Evolutionary conservation across 2,113 vertebrate species (phyloP), one percentile per base, ranked within the genome.

Genomic region (Urocolius indicus): DNA sequence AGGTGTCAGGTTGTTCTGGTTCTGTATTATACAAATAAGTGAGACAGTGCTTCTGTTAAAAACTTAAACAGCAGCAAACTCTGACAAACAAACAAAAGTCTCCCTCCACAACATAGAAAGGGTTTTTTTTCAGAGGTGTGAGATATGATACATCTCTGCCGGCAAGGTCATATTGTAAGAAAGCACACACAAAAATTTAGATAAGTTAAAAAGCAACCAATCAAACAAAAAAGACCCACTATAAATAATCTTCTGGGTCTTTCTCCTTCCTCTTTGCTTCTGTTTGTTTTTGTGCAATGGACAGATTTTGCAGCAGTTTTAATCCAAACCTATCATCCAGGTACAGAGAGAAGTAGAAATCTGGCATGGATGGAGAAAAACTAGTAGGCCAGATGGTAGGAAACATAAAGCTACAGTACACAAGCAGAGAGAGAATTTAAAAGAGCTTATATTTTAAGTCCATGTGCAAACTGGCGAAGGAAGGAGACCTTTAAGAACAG

Each of bases 311-410:
- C 68, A 76, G 48, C 32, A 46, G 34, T 84, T 94, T 87, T 80
- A 90, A 71, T 86, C 34, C 73, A 75, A 90, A 62, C 14, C 30
- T 55, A 67, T 75, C 67, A 34, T 21, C 43, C 89, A 94, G 83
- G 93, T 95, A 82, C 8, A 63, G 79, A 93, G 38, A 65, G 54
- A 41, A 84, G 48, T 6, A 1, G 27, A 75, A 94, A 94, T 72
- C 91, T 93, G 91, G 73, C 76, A 87, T 20, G 80, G 38, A 38
- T 62, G 61, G 93, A 81, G 87, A 80, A 38, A 34, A 90, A 41
- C 52, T 72, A 65, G 23, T 43, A 48, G 41, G 41, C 76, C 94
- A 97, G 94, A 95, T 94, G 95, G 86, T 49, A n/a, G 77, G 18
- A 81, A 81, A 65, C 69, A 72, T 90, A 87, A 94, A 93, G 26